These are phyloP conservation scores for Mycetomoellerius zeteki DNA, from an alignment of 1,140 invertebrate species.

Conservation along the genomic window DNA sequence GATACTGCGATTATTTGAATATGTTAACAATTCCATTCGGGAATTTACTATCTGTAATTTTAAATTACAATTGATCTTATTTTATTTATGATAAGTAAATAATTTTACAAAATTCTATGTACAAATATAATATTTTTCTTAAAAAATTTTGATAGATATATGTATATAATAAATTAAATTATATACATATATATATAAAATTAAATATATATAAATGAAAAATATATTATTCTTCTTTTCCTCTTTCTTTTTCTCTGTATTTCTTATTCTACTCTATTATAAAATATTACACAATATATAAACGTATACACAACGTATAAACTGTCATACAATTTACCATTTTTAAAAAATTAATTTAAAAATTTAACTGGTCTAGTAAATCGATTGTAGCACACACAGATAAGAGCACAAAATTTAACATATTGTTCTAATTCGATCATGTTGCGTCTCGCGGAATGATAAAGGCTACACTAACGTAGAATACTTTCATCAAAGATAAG, in stretches of 20 bases:
- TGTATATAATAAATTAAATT: background rate
- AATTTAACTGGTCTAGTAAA: background rate
- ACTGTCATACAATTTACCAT: background rate
- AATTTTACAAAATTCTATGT: background rate
- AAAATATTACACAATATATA: background rate
- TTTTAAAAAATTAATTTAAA: background rate
- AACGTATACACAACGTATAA: background rate
- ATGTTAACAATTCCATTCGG: background rate
- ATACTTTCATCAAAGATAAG: constrained; percentile 6
- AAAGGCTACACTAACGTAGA: background rate
- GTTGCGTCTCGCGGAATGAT: background rate
- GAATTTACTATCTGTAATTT: constrained; percentile 1
- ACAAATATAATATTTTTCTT: background rate
- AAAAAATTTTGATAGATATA: background rate
- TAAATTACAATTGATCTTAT: background rate
- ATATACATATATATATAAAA: background rate
- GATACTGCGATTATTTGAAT: constrained; percentile 10
- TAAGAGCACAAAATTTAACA: background rate
- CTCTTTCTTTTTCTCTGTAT: background rate
- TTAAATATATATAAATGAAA: background rate
- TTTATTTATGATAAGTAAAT: background rate
- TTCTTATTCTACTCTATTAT: background rate
- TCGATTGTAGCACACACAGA: background rate
- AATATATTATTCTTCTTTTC: background rate
- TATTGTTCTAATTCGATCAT: background rate